Base-by-base conservation (phyloP, 2,888 invertebrate genomes). In the Lepidocyrtoides sp. region DNA sequence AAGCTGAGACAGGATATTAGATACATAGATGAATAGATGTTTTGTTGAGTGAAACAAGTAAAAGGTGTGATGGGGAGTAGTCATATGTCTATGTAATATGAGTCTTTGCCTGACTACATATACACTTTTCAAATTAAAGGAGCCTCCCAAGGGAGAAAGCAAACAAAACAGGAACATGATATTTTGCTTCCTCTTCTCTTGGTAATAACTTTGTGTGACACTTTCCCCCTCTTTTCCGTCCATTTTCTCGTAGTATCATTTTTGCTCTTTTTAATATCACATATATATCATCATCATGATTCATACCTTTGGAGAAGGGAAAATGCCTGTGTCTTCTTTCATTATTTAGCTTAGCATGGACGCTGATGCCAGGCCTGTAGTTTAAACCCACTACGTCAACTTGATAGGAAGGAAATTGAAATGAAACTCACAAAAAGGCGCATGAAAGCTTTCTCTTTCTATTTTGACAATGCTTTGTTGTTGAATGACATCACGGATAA, bases 141-240 rank as follows among this genome's bases (percentile, higher is more conserved):
- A 85, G 41, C 36, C 44, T 85, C 85, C 57, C 85, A 36, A 26
- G 72, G 85, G 85, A 85, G 85, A 85, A 85, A 85, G 72, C 85
- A 57, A 72, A 72, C 85, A 69, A 10, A 29, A 54, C 85, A 69
- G 0, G 17, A 69, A n/a, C 8, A n/a, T 69, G 41, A 69, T 36
- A 41, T 57, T 72, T 36, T 17, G 29, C 44, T 79, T 79, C 23
- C 26, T 36, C 51, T 10, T 32, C 1, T n/a, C 4, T 14, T 36
- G n/a, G n/a, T n/a, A n/a, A n/a, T n/a, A n/a, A n/a, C 72, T 57
- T 85, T 29, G 72, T 72, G 72, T 85, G 85, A 54, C 72, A 48
- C 54, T 29, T 72, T 51, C n/a, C 17, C n/a, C 23, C n/a, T 83
- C 72, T 17, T 72, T 36, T 26, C 14, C 69, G 10, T 17, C 48